Evolutionary conservation across 1,140 invertebrate species (phyloP).

Genomic region (Tetramorium alpestre): DNA sequence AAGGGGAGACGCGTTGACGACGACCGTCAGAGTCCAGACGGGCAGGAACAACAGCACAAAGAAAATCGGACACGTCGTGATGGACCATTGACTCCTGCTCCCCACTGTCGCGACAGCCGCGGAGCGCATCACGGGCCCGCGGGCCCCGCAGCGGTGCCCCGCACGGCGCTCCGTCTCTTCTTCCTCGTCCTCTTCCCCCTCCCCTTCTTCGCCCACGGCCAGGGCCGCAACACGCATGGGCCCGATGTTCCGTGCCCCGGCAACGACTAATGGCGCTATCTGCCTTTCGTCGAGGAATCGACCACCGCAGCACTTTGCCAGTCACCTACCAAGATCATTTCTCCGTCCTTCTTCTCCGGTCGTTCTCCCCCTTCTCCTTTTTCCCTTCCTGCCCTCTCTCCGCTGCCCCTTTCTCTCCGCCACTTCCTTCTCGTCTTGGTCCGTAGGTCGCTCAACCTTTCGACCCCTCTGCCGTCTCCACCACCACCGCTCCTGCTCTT

Average conservation of each 20-base stretch:
- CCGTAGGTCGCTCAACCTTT: constrained; percentile 69
- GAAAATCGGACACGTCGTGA: constrained; percentile 32
- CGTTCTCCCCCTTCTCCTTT: constrained; percentile 15
- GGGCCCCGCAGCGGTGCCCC: constrained; percentile 20
- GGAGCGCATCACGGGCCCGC: constrained; percentile 58
- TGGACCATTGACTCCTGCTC: constrained; percentile 45
- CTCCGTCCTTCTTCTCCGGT: constrained; percentile 44
- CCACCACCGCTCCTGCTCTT: constrained; percentile 13
- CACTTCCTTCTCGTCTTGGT: constrained; percentile 59
- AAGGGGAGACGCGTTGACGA: constrained; percentile 65
- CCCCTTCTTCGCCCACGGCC: constrained; percentile 64
- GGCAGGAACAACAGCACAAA: constrained; percentile 53
- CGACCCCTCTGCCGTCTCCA: constrained; percentile 56
- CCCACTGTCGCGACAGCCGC: constrained; percentile 36
- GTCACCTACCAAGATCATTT: constrained; percentile 69
- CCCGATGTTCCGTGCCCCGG: constrained; percentile 57
- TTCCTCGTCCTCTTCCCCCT: constrained; percentile 49
- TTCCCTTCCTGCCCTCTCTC: not conserved
- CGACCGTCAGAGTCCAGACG: constrained; percentile 50
- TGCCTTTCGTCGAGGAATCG: constrained; percentile 70
- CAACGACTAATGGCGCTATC: constrained; percentile 73
- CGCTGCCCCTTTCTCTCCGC: constrained; percentile 43
- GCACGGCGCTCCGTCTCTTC: not conserved
- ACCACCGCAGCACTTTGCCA: constrained; percentile 75
- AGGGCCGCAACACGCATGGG: constrained; percentile 69